Conservation (phyloP, 2,113 vertebrate genomes). For the Alouatta palliata region DNA sequence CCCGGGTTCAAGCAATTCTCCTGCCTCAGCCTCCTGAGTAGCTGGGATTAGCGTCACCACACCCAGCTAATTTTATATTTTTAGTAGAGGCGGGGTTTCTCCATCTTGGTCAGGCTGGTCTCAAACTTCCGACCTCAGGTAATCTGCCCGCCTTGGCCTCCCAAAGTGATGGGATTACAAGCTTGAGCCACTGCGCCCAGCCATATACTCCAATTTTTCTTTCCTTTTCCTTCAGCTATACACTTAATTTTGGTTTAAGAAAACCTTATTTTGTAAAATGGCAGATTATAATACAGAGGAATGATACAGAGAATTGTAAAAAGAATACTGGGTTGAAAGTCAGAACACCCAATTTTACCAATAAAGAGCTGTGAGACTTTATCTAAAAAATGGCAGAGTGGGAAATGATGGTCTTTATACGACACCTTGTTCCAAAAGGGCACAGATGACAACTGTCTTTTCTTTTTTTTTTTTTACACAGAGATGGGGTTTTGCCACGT, state of each 20-base stretch:
- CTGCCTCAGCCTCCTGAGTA: too few relatives aligned
- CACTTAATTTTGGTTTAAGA: not conserved
- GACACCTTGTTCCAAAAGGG: not conserved
- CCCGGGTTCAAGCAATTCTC: too few relatives aligned
- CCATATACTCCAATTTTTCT: not conserved
- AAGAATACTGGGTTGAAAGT: not conserved
- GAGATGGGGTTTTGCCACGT: too few relatives aligned
- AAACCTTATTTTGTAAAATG: conserved; percentile 2
- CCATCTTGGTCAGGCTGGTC: too few relatives aligned
- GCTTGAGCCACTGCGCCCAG: rapidly evolving
- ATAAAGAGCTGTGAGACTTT: not conserved
- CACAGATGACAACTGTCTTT: not conserved
- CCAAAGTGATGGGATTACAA: too few relatives aligned
- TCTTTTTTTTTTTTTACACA: too few relatives aligned
- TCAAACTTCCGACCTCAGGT: too few relatives aligned
- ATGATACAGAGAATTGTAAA: not conserved
- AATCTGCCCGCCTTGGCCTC: too few relatives aligned
- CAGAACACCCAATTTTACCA: conserved; percentile 16
- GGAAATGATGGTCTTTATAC: not conserved
- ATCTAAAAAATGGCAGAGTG: not conserved
- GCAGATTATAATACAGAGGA: not conserved
- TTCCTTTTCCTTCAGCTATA: conserved; percentile 7
- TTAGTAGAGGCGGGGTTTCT: too few relatives aligned
- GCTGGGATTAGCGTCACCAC: too few relatives aligned
- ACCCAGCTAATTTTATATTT: too few relatives aligned